Base-by-base conservation (phyloP, 2,888 invertebrate species). In the Cenopis cana region DNA sequence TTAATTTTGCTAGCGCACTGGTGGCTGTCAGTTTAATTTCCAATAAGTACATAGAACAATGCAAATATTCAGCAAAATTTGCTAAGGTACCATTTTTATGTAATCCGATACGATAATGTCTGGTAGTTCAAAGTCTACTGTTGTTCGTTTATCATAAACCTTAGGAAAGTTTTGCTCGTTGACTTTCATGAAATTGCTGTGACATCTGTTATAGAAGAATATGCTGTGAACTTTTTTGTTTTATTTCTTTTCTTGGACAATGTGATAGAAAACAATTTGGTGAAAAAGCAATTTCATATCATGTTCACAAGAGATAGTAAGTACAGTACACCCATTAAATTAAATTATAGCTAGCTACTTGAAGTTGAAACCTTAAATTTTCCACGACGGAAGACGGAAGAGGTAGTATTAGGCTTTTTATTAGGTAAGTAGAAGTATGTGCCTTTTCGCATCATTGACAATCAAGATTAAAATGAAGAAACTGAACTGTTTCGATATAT, bases 1-100 rank as follows among this genome's bases (percentile, higher is more conserved):
- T 50, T 61, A 33, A 61, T 61, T 17, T 61, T 33, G 61, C 2
- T 50, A 61, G 49, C 33, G 33, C 18, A 50, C 33, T 61, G 18
- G 29, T 61, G 29, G 24, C n/a, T n/a, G n/a, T 24, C 24, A 24
- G 24, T 24, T 4, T 24, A 2, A 2, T n/a, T n/a, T n/a, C n/a
- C n/a, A n/a, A n/a, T n/a, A n/a, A n/a, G n/a, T n/a, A n/a, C n/a
- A n/a, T n/a, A n/a, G n/a, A n/a, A n/a, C n/a, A n/a, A n/a, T n/a
- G n/a, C n/a, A 49, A 56, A 56, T 2, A 29, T 33, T 14, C 33
- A 17, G 56, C 56, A 56, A 29, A 17, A 56, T 56, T 56, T 56
- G n/a, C 33, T 17, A 4, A 33, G 14, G 24, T n/a, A 29, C 54
- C 24, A n/a, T n/a, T n/a, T n/a, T n/a, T n/a, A n/a, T n/a, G n/a